Evolutionary conservation across 1,140 invertebrate genomes (phyloP), one percentile per base, ranked within the genome.

Genomic region (Oreohelix idahoensis): DNA sequence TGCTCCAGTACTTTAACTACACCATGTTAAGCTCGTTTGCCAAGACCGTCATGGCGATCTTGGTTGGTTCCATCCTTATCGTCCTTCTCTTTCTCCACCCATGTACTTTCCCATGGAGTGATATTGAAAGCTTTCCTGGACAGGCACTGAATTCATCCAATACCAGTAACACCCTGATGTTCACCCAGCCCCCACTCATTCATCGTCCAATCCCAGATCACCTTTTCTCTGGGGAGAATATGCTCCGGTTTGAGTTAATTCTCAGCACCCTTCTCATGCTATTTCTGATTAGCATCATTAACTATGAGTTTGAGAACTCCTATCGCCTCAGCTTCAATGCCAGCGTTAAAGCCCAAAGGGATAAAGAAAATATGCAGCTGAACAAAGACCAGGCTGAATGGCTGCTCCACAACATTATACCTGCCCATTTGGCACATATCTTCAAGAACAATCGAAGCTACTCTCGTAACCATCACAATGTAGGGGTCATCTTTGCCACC

Each of bases 321-420:
- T 98, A 98, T 88, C 94, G 98, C 1, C 92, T 98, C 74, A 97
- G 96, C 93, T 99, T 97, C 93, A 97, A 98, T 88, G 96, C 97
- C 20, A 97, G 97, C 90, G 94, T 96, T 0, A 96, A 98, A 10
- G 97, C 97, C 1, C 85, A 86, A 36, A 84, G 87, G 38, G 88
- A 90, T 63, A 88, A 89, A 29, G 75, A 87, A 66, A 88, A 90
- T 74, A 92, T 92, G 87, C 86, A 91, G 86, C 86, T 88, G 39
- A 91, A 91, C 95, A 97, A 97, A 89, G 97, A 98, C 89, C 97
- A 99, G 92, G 97, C 97, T 0, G 97, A 99, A 89, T 98, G 97
- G 96, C 93, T 99, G 80, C 94, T 99, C 0, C 97, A 98, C 88
- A 99, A 99, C 89, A 99, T 99, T 58, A 98, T 99, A 90, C 98